Conservation (phyloP, 2,888 invertebrate genomes). For the Apantesis nais region DNA sequence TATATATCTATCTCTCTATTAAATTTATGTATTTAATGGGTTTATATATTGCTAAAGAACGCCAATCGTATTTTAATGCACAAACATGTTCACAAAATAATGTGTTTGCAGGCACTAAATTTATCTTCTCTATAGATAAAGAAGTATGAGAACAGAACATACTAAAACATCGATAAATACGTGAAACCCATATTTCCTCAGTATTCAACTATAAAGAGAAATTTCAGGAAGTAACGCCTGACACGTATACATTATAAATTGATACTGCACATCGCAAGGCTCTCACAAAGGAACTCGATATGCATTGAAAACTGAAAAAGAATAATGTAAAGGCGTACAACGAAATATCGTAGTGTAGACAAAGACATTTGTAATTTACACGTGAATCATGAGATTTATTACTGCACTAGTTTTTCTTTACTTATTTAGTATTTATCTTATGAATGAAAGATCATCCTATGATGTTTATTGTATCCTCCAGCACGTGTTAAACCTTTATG, state of each 20-base stretch:
- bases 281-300: conserved; percentile 59
- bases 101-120: not conserved
- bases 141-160: not conserved
- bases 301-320: conserved; percentile 66
- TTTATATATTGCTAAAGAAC: not conserved
- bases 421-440: not conserved
- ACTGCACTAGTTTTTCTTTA: not conserved
- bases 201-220: conserved; percentile 35
- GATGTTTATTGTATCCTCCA: too few relatives aligned
- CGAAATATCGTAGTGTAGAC: conserved; percentile 35
- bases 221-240: conserved; percentile 32
- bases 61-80: not conserved
- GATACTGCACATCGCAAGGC: conserved; percentile 47
- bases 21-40: not conserved
- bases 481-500: too few relatives aligned
- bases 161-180: conserved; percentile 26
- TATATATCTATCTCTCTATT: too few relatives aligned
- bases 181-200: conserved; percentile 37
- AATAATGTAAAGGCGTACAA: conserved; percentile 55
- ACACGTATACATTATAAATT: conserved; percentile 51
- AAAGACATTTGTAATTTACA: conserved; percentile 39
- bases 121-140: not conserved
- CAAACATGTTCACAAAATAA: not conserved
- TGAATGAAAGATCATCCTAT: too few relatives aligned
- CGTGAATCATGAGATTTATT: conserved; percentile 23